These are phyloP conservation scores for Theristicus caerulescens DNA, from an alignment of 2,113 vertebrate genomes.

Conservation along the genomic window DNA sequence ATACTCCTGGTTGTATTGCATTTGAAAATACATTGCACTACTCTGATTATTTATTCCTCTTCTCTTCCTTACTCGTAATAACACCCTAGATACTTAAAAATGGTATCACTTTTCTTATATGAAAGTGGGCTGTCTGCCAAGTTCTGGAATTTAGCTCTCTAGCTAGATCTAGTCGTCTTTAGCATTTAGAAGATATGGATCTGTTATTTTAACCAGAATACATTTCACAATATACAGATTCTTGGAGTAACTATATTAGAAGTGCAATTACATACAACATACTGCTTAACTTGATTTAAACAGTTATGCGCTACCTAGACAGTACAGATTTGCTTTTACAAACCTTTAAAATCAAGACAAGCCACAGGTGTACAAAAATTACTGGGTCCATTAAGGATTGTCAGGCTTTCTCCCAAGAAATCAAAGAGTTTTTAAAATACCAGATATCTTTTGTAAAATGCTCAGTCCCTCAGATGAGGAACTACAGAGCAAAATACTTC, in stretches of 20 bases:
- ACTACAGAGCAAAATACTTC: neutral
- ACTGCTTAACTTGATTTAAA: constrained; percentile 1
- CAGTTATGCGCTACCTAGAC: neutral
- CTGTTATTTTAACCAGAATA: constrained; percentile 61
- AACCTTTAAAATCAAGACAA: neutral
- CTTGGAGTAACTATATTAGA: neutral
- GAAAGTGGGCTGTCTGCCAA: constrained; percentile 59
- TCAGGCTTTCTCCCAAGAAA: neutral
- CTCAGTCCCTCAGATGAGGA: neutral
- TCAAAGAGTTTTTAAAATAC: neutral
- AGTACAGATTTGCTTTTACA: neutral
- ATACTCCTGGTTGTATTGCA: neutral
- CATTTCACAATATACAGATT: constrained; percentile 14
- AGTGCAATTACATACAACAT: neutral
- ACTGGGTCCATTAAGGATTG: neutral
- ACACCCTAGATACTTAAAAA: constrained; percentile 41
- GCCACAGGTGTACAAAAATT: neutral
- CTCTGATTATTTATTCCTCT: constrained; percentile 47
- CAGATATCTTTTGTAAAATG: neutral
- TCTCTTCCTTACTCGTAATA: constrained; percentile 41
- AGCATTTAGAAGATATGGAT: constrained; percentile 49
- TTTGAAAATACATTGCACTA: constrained; percentile 52
- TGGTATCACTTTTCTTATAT: constrained; percentile 46
- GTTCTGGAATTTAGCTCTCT: constrained; percentile 51
- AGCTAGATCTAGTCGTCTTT: constrained; percentile 32